Base-by-base conservation (phyloP, 2,888 invertebrate genomes). In the Lissocephala sabroskyi region DNA sequence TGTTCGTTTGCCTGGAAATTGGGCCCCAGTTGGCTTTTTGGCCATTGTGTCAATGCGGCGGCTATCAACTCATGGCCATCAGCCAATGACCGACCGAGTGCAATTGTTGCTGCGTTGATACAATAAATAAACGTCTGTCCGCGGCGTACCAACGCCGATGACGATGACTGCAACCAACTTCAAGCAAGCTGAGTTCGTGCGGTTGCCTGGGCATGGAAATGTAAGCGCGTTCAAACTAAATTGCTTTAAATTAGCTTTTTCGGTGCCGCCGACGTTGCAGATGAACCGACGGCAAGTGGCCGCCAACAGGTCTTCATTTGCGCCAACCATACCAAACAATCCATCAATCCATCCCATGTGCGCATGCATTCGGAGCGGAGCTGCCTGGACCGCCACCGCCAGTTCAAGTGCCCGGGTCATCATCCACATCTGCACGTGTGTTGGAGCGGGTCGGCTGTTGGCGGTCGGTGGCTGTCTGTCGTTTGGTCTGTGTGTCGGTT, bases 231-330 rank as follows among this genome's bases (percentile, higher is more conserved):
- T 78, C 64, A 70, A 77, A 80, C 74, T 76, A 79, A 79, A 79
- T 79, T 80, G 79, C 79, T 78, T 80, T 78, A 80, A 79, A 79
- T 79, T 80, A 79, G 78, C 73, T 80, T 79, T 53, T 66, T 58
- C 35, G 52, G 52, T 59, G 54, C 52, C 52, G 60, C 53, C 51
- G 33, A 41, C 41, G 39, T 45, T 44, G 46, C 29, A 17, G 49
- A 28, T 36, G n/a, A 42, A 18, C 45, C 7, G 44, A 29, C n/a
- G 45, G 41, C 37, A 32, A 35, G 35, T 35, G 13, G 35, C 35
- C 16, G 30, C 18, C 53, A 58, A 62, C 70, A 73, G 74, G 70
- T 71, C 71, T 76, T 73, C 70, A 76, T 76, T 76, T 76, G 74
- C 73, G 35, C 35, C 64, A 56, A 56, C 58, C 53, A 56, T 57